A percentile compares a stretch with the other conserved stretches of the same genome.
Evolutionary conservation across 2,113 vertebrate species (phyloP).

Genomic region (Xenus cinereus): DNA sequence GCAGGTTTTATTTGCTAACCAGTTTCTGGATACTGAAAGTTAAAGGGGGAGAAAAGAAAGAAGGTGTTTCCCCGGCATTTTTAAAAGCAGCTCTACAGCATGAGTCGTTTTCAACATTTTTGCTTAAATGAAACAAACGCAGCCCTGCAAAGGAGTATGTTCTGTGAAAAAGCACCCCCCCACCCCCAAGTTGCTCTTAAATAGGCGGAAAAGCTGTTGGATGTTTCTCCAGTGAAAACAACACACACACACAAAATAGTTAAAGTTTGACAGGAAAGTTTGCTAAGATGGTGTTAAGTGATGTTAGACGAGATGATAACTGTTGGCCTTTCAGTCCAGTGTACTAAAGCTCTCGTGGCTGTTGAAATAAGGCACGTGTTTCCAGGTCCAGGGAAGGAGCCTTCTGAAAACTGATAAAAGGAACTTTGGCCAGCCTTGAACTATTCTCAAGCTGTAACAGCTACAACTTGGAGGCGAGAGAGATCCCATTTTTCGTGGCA

Average conservation of each 20-base stretch:
- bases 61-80: constrained; percentile 24
- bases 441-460: neutral
- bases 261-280: neutral
- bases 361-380: neutral
- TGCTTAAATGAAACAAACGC: neutral
- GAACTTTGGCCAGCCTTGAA: constrained; percentile 22
- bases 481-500: neutral
- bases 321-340: neutral
- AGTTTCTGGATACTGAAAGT: neutral
- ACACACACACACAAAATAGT: neutral
- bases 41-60: neutral
- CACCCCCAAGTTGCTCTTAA: neutral
- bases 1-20: constrained; percentile 34
- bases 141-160: neutral
- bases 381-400: neutral
- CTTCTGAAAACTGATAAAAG: neutral
- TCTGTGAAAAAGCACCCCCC: neutral
- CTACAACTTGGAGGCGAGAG: neutral
- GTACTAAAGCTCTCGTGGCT: neutral
- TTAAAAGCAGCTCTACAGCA: neutral
- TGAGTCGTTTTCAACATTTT: neutral
- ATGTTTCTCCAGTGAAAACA: neutral
- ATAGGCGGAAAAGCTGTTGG: neutral
- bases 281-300: neutral
- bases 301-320: neutral